Conservation (phyloP, 2,797 vertebrate genomes). For the Gymnopithys bicolor region DNA sequence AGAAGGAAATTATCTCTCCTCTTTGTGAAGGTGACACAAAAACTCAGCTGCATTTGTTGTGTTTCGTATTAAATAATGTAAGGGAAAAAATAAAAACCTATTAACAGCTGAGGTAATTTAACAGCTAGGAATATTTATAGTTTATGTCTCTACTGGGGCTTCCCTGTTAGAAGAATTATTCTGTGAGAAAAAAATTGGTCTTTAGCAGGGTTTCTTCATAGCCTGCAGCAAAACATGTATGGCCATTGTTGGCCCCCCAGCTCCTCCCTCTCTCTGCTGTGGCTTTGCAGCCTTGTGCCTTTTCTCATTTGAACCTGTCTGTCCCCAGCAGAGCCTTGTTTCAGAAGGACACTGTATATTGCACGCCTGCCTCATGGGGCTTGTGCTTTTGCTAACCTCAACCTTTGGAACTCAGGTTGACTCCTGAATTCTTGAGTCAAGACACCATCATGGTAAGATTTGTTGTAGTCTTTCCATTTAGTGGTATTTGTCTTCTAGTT, state of each 20-base stretch:
- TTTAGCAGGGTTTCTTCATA: not conserved
- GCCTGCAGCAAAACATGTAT: not conserved
- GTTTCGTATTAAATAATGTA: not conserved
- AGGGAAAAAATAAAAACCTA: not conserved
- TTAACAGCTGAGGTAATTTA: not conserved
- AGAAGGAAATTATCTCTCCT: not conserved
- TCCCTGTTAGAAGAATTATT: not conserved
- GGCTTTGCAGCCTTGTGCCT: not conserved
- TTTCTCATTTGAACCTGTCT: not conserved
- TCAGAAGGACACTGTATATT: not conserved
- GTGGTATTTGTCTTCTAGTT: not conserved
- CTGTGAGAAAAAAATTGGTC: not conserved
- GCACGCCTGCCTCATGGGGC: rapidly evolving
- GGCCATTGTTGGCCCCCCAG: not conserved
- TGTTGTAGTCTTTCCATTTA: not conserved
- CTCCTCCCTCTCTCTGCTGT: not conserved
- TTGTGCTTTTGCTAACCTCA: not conserved
- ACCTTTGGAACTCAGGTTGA: not conserved
- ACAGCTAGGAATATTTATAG: not conserved
- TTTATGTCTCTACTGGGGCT: not conserved
- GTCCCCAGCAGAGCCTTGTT: not conserved
- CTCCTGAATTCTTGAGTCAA: not conserved
- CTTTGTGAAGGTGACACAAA: not conserved
- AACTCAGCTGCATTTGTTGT: not conserved
- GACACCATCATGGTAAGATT: not conserved